These are phyloP conservation scores for Hirundichthys speculiger DNA, from an alignment of 2,113 vertebrate genomes.

Conservation along the genomic window DNA sequence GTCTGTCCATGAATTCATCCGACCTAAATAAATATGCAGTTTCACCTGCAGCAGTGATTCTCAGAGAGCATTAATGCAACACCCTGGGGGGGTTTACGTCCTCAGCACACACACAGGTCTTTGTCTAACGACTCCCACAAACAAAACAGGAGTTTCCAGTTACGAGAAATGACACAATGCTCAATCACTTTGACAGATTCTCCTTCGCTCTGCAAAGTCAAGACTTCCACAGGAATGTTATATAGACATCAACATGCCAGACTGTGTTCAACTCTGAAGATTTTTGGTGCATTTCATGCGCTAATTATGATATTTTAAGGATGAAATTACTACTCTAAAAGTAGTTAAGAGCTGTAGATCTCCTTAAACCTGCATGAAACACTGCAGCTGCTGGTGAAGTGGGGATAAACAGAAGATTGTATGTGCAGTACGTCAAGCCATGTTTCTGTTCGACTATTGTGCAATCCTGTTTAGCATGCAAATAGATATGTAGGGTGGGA, in stretches of 20 bases:
- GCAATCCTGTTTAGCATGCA: slow-evolving; percentile 18
- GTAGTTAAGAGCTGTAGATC: not conserved
- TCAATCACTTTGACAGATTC: not conserved
- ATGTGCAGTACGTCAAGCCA: slow-evolving; percentile 40
- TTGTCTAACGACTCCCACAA: slow-evolving; percentile 23
- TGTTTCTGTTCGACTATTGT: slow-evolving; percentile 35
- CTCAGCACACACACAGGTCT: slow-evolving; percentile 32
- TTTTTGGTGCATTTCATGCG: no score
- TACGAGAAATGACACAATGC: not conserved
- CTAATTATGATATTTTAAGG: no score
- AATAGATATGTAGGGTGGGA: not conserved
- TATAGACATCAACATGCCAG: not conserved
- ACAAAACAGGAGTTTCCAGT: slow-evolving; percentile 60
- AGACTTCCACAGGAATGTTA: not conserved
- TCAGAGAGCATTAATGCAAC: slow-evolving; percentile 19
- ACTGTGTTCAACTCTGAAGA: not conserved
- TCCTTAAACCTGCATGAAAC: not conserved
- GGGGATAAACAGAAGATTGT: slow-evolving; percentile 31
- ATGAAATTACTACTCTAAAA: no score
- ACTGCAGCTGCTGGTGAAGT: not conserved
- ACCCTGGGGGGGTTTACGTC: not conserved
- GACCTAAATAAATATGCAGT: not conserved
- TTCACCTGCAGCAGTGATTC: not conserved
- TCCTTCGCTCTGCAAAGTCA: not conserved
- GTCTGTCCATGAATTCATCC: not conserved